phyloP scores from a whole-genome alignment of 2,888 invertebrate genomes.

The Geophilus truncorum region DNA sequence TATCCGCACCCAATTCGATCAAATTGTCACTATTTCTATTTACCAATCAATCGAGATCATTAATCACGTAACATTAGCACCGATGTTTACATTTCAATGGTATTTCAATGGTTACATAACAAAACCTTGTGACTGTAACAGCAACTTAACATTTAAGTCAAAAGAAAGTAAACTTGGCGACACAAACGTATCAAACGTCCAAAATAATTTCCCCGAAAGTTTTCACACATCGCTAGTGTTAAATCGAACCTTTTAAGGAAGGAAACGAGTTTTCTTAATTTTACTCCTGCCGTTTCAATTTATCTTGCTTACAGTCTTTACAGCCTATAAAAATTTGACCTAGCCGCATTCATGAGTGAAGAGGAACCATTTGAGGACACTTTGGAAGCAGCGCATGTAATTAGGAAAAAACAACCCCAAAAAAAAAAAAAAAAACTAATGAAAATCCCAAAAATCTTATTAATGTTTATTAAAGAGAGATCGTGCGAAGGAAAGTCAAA shows the following conservation, averaged over 20 bases:
- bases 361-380: neutral
- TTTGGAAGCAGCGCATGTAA: neutral
- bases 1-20: neutral
- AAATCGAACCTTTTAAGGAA: neutral
- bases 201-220: neutral
- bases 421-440: too few species aligned
- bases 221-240: neutral
- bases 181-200: neutral
- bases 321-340: neutral
- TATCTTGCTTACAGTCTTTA: too few species aligned
- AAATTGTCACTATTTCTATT: neutral
- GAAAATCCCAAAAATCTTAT: neutral
- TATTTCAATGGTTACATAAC: neutral
- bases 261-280: neutral
- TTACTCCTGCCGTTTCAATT: neutral
- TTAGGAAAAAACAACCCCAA: too few species aligned
- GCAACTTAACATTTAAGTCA: slow-evolving; percentile 3
- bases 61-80: neutral
- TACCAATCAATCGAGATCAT: neutral
- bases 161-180: slow-evolving; percentile 4
- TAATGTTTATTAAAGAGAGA: slow-evolving; percentile 38
- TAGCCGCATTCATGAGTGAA: slow-evolving; percentile 2
- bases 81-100: neutral
- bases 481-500: slow-evolving; percentile 41
- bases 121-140: neutral